Conservation (phyloP, 2,888 invertebrate species). For the Athrips mouffetella region DNA sequence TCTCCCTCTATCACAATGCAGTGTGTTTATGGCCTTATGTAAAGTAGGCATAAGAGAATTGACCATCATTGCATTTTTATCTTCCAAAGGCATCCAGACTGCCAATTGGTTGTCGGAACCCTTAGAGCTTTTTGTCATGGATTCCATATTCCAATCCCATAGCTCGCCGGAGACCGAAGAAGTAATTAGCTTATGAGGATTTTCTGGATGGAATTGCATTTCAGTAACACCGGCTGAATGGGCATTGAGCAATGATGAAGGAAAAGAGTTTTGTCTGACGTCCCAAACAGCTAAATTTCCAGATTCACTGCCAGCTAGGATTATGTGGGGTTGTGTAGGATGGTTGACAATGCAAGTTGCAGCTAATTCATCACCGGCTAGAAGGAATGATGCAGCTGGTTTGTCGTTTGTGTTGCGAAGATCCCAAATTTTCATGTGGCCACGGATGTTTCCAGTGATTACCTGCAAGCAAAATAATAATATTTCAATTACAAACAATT, state of each 20-base stretch:
- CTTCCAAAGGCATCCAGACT: slow-evolving; percentile 84
- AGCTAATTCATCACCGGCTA: slow-evolving; percentile 85
- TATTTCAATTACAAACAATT: no score
- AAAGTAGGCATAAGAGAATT: slow-evolving; percentile 85
- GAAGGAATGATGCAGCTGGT: slow-evolving; percentile 83
- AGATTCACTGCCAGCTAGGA: slow-evolving; percentile 90
- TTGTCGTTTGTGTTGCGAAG: slow-evolving; percentile 80
- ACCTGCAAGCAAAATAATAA: no score
- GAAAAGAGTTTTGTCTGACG: slow-evolving; percentile 88
- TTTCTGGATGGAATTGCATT: slow-evolving; percentile 90
- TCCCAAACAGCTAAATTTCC: slow-evolving; percentile 95
- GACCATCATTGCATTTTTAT: slow-evolving; percentile 83
- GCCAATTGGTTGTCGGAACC: slow-evolving; percentile 60
- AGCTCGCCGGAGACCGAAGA: slow-evolving; percentile 89
- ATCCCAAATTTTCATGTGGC: slow-evolving; percentile 95
- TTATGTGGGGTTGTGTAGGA: slow-evolving; percentile 91
- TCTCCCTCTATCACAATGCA: slow-evolving; percentile 86
- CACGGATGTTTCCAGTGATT: slow-evolving; percentile 90
- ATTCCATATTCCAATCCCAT: slow-evolving; percentile 92
- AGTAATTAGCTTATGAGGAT: slow-evolving; percentile 90
- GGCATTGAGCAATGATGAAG: slow-evolving; percentile 88
- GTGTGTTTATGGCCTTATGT: slow-evolving; percentile 88
- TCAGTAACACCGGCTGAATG: slow-evolving; percentile 88
- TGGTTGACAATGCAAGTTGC: slow-evolving; percentile 88
- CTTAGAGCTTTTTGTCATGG: slow-evolving; percentile 58